Evolutionary conservation across 2,797 vertebrate genomes (phyloP), one percentile per base, ranked within the genome.

Genomic region (Enteromius unitaeniatus): DNA sequence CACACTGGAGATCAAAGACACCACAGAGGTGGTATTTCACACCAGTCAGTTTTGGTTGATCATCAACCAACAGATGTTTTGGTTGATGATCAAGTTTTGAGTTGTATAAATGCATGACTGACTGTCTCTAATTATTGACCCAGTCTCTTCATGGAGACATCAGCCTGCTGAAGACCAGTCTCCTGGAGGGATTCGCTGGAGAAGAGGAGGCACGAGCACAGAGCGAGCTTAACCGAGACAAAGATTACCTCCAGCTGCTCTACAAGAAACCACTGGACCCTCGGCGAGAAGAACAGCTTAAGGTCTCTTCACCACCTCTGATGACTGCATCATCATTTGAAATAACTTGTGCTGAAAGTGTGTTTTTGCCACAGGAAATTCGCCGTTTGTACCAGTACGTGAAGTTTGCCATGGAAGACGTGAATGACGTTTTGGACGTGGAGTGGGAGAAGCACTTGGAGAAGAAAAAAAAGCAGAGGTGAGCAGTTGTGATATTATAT

Each of bases 401-500:
- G 13, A 97, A 94, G 76, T 97, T 97, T 89, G 96, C 97, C 13
- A 97, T 99, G 83, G 97, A 99, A 90, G 97, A 97, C 11, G 97
- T 99, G 77, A 99, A 97, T 11, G 97, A 97, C 0, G 96, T 99
- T 26, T 88, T 99, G 85, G 97, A 99, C 90, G 89, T 97, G 89
- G 97, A 99, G 85, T 99, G 98, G 98, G 97, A 99, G 81, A 95
- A 94, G 58, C 95, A 98, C 85, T 89, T 99, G 92, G 97, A 99
- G 64, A 96, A 96, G 88, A 97, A 95, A 88, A 97, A 93, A 77
- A 97, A 96, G 69, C 96, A 97, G 79, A 95, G 93, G 97, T 92
- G 31, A 79, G 11, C 40, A n/a, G 0, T 6, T 8, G 13, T 69
- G 26, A 6, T 23, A 40, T 6, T 11, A 4, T 51, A 1, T 74